phyloP scores from a whole-genome alignment of 2,797 vertebrate species.

The Coregonus ussuriensis region DNA sequence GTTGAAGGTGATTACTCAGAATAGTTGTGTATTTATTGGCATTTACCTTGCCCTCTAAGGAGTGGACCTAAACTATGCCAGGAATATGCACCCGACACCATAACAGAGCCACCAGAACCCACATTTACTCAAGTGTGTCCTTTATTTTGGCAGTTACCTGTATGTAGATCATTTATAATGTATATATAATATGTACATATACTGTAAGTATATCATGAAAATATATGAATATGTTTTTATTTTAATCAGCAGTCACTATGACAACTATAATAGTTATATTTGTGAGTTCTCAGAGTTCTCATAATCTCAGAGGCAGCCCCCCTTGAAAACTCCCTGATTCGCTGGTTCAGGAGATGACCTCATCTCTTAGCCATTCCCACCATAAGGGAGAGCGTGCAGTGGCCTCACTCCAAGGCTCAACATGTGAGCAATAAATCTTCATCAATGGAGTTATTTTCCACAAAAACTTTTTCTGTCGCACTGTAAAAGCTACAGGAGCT shows the following conservation, averaged over 20 bases:
- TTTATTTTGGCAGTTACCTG: no score
- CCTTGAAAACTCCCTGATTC: neutral
- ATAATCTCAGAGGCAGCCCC: neutral
- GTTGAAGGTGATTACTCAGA: no score
- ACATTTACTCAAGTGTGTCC: no score
- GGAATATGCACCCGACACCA: no score
- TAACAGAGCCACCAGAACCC: no score
- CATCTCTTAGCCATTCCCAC: slow-evolving; percentile 22
- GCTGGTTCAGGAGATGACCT: slow-evolving; percentile 23
- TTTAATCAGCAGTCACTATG: neutral
- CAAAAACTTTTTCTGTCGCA: neutral
- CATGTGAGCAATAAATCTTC: slow-evolving; percentile 9
- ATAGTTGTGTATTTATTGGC: no score
- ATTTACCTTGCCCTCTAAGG: no score
- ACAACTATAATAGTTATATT: neutral
- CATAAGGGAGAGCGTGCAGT: slow-evolving; percentile 12
- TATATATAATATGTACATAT: no score
- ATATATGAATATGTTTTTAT: no score
- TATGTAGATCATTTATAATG: no score
- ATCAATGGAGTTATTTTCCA: slow-evolving; percentile 8
- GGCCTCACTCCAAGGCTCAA: slow-evolving; percentile 12
- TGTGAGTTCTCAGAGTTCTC: neutral
- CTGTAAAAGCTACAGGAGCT: neutral
- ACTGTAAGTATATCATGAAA: no score
- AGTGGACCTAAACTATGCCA: no score